Evolutionary conservation across 2,113 vertebrate species (phyloP).

Genomic region (Megaptera novaeangliae): DNA sequence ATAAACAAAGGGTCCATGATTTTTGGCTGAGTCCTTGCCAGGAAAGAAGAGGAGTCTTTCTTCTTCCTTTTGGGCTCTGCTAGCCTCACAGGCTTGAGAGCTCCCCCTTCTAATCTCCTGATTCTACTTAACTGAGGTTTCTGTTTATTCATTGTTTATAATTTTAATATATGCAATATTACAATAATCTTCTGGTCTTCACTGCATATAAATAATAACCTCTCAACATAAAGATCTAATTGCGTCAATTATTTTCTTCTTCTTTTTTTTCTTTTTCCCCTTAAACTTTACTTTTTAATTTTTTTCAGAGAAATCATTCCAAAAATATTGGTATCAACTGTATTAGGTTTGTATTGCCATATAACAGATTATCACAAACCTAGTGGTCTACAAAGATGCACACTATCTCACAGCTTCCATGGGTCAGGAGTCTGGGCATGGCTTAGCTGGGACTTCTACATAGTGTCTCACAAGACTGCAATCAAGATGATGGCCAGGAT

Average conservation of each 20-base stretch:
- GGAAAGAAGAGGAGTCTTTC: not conserved
- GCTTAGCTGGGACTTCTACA: not conserved
- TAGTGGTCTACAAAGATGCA: not conserved
- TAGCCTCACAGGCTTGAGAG: not conserved
- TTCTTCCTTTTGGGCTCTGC: not conserved
- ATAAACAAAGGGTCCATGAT: no score
- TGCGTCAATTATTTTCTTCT: not conserved
- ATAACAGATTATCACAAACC: not conserved
- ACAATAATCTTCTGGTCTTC: not conserved
- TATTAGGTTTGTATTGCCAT: not conserved
- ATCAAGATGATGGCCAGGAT: not conserved
- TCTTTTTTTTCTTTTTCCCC: not conserved
- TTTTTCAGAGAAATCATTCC: not conserved
- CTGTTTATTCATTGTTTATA: not conserved
- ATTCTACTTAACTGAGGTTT: not conserved
- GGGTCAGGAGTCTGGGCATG: not conserved
- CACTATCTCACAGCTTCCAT: not conserved
- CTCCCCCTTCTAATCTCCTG: not conserved
- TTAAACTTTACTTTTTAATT: not conserved
- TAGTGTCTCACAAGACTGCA: not conserved
- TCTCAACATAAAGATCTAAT: not conserved
- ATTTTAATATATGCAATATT: not conserved
- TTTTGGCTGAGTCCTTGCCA: not conserved
- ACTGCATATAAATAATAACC: not conserved
- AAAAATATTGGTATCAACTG: not conserved